Percentiles rank a stretch among this genome's conserved stretches.
Conservation (phyloP, 2,113 vertebrate genomes). For the Alosa alosa region DNA sequence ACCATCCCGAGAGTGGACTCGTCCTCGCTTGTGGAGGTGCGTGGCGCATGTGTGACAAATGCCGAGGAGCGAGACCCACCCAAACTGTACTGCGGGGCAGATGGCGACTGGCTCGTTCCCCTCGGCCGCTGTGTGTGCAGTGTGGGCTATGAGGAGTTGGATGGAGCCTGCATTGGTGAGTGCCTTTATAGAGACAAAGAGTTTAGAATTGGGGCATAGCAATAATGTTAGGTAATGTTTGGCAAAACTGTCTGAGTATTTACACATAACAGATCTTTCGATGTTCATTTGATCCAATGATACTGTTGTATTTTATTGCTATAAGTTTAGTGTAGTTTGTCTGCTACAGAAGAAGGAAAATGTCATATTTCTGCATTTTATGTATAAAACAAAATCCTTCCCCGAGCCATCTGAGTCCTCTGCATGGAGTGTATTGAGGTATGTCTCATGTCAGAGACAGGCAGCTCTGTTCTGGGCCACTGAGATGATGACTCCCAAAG, state of each 20-base stretch:
- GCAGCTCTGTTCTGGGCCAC: neutral
- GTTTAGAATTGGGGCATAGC: neutral
- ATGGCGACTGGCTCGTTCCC: conserved; percentile 94
- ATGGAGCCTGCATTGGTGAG: conserved; percentile 88
- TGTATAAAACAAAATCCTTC: neutral
- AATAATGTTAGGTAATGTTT: neutral
- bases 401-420: neutral
- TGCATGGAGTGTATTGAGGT: neutral
- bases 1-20: conserved; percentile 94
- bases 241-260: neutral
- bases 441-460: neutral
- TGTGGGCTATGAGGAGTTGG: conserved; percentile 87
- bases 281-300: neutral
- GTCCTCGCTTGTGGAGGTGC: conserved; percentile 91
- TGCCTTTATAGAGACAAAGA: conserved; percentile 20
- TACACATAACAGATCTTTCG: no score
- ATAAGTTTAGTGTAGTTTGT: neutral
- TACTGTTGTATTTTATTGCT: neutral
- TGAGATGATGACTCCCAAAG: neutral
- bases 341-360: neutral
- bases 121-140: conserved; percentile 91
- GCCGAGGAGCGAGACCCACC: conserved; percentile 93
- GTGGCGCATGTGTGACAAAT: conserved; percentile 89
- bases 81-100: conserved; percentile 91
- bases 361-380: neutral